phyloP scores from a whole-genome alignment of 2,797 vertebrate genomes.

The Gymnoscopelus microlampas region DNA sequence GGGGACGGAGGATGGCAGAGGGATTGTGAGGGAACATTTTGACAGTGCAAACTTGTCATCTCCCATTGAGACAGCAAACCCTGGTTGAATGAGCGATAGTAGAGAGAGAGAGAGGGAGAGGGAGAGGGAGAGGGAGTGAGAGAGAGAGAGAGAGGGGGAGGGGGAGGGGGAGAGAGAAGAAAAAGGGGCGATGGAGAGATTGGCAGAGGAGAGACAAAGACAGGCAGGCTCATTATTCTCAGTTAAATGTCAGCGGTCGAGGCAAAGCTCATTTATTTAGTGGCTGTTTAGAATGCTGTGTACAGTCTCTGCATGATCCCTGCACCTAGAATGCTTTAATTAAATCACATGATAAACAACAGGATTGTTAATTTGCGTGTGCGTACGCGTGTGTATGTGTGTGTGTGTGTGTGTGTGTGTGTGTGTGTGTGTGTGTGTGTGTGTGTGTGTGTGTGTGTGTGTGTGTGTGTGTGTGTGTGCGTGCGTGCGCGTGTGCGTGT shows the following conservation, averaged over 20 bases:
- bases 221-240: constrained; percentile 73
- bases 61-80: constrained; percentile 19
- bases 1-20: constrained; percentile 26
- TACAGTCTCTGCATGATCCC: constrained; percentile 47
- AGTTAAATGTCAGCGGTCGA: constrained; percentile 74
- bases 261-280: constrained; percentile 73
- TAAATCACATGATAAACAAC: constrained; percentile 72
- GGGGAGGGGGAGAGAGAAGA: background rate
- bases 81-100: constrained; percentile 1
- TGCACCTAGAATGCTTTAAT: constrained; percentile 60
- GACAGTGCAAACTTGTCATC: constrained; percentile 22
- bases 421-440: constrained; percentile 12
- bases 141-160: constrained; percentile 20
- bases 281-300: constrained; percentile 57
- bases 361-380: constrained; percentile 58
- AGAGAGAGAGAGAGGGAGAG: background rate
- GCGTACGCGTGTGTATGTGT: constrained; percentile 35
- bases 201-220: constrained; percentile 45
- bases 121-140: background rate
- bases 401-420: constrained; percentile 30
- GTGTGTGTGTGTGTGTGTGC: constrained; percentile 7
- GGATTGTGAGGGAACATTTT: constrained; percentile 38
- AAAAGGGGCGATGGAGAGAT: constrained; percentile 19
- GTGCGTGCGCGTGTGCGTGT: constrained; percentile 5
- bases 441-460: constrained; percentile 11